Conservation (phyloP, 2,797 vertebrate species). For the Zenarchopterus dispar region DNA sequence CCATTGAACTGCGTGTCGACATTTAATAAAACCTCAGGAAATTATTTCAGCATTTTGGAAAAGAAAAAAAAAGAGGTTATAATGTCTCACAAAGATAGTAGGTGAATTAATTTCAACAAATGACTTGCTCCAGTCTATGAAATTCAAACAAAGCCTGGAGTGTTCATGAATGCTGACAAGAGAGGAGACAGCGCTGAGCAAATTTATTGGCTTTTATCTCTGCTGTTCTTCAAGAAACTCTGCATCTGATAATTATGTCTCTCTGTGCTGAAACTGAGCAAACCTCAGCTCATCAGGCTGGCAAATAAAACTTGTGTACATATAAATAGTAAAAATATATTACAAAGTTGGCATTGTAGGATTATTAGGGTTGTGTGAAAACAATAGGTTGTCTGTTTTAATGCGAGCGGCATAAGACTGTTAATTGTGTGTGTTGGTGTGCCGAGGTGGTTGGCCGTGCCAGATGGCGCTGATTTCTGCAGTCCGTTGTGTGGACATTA, state of each 20-base stretch:
- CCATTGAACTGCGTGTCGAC: too few species aligned
- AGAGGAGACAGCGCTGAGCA: not conserved
- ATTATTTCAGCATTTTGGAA: too few species aligned
- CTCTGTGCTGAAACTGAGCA: constrained; percentile 10
- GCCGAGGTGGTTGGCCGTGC: constrained; percentile 7
- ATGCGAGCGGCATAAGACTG: constrained; percentile 3
- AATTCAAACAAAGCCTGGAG: constrained; percentile 29
- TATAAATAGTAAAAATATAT: too few species aligned
- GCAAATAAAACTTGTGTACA: constrained; percentile 9
- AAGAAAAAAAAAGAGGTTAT: too few species aligned
- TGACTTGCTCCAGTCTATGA: constrained; percentile 4
- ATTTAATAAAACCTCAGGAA: too few species aligned
- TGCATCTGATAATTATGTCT: constrained; percentile 10
- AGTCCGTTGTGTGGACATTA: constrained; percentile 26
- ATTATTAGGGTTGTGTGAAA: constrained; percentile 29
- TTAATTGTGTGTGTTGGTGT: not conserved
- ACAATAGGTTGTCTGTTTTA: constrained; percentile 30
- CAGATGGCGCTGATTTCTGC: constrained; percentile 47
- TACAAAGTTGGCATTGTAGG: constrained; percentile 11
- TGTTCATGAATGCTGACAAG: constrained; percentile 11
- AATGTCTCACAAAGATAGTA: too few species aligned
- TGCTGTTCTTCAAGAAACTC: constrained; percentile 19
- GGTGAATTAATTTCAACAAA: not conserved
- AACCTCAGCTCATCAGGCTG: constrained; percentile 4
- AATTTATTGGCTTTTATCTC: constrained; percentile 29